Conservation (phyloP, 2,113 vertebrate genomes). For the Zingel zingel region DNA sequence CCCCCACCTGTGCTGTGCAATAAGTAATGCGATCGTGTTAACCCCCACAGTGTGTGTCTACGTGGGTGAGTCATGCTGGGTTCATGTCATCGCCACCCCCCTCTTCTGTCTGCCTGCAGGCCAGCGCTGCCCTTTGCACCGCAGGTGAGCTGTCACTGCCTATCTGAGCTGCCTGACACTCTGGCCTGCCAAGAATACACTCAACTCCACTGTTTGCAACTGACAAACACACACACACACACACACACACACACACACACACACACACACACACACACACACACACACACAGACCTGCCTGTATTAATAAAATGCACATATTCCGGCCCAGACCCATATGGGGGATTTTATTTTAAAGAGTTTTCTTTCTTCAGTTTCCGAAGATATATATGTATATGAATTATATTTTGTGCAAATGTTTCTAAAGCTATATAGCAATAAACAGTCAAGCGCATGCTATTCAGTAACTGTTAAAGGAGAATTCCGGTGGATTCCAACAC, state of each 20-base stretch:
- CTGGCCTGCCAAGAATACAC: slow-evolving; percentile 56
- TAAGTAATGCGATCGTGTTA: slow-evolving; percentile 70
- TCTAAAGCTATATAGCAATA: too few species aligned
- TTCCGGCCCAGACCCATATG: not conserved
- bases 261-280: slow-evolving; percentile 18
- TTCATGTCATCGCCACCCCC: slow-evolving; percentile 38
- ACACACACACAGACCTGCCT: slow-evolving; percentile 42
- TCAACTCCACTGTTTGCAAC: slow-evolving; percentile 49
- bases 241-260: slow-evolving; percentile 25
- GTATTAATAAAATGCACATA: slow-evolving; percentile 29
- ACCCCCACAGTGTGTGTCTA: slow-evolving; percentile 54
- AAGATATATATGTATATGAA: too few species aligned
- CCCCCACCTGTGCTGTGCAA: slow-evolving; percentile 49
- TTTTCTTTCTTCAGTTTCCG: not conserved
- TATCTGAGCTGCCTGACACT: slow-evolving; percentile 66
- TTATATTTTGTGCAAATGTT: too few species aligned
- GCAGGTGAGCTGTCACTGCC: slow-evolving; percentile 78
- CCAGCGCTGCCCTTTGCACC: slow-evolving; percentile 69
- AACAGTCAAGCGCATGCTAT: too few species aligned
- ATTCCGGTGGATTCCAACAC: too few species aligned
- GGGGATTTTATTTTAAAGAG: not conserved
- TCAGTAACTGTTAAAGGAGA: too few species aligned
- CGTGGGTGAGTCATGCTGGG: slow-evolving; percentile 57
- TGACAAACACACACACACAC: slow-evolving; percentile 39
- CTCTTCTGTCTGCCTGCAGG: slow-evolving; percentile 55